Conservation (phyloP, 1,140 invertebrate genomes). For the Drosophila chauvacae region DNA sequence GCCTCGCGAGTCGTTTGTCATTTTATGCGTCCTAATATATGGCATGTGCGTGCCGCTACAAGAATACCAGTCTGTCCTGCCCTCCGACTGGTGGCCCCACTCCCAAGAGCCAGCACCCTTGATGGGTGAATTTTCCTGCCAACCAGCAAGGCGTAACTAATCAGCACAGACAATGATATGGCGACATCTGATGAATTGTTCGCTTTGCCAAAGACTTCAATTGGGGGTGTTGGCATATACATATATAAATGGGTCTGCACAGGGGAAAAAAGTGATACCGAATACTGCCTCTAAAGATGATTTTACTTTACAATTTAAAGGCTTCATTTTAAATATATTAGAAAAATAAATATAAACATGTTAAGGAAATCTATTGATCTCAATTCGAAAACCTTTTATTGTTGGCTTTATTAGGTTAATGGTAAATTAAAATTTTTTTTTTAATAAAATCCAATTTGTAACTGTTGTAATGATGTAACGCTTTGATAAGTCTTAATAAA, state of each 20-base stretch:
- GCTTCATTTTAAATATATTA: neutral
- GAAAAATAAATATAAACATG: neutral
- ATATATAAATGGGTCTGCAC: conserved; percentile 23
- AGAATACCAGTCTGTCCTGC: conserved; percentile 37
- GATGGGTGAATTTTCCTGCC: conserved; percentile 18
- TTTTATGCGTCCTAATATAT: conserved; percentile 81
- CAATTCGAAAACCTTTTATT: too few relatives aligned
- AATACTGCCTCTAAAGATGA: neutral
- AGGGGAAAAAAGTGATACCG: neutral
- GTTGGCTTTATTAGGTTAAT: too few relatives aligned
- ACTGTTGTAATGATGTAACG: too few relatives aligned
- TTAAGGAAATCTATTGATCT: neutral
- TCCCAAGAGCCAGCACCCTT: conserved; percentile 4
- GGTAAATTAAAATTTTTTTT: too few relatives aligned
- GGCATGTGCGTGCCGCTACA: conserved; percentile 72
- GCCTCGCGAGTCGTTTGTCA: conserved; percentile 79
- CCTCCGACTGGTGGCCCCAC: neutral
- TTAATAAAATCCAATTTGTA: too few relatives aligned
- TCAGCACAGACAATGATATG: conserved; percentile 85
- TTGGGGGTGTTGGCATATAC: conserved; percentile 9
- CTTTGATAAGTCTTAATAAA: too few relatives aligned
- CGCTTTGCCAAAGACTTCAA: conserved; percentile 45
- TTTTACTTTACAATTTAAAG: too few relatives aligned
- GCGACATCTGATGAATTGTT: conserved; percentile 70
- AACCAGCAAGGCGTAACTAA: conserved; percentile 75